Conservation (phyloP, 2,888 invertebrate genomes). For the Masnerella sp. region DNA sequence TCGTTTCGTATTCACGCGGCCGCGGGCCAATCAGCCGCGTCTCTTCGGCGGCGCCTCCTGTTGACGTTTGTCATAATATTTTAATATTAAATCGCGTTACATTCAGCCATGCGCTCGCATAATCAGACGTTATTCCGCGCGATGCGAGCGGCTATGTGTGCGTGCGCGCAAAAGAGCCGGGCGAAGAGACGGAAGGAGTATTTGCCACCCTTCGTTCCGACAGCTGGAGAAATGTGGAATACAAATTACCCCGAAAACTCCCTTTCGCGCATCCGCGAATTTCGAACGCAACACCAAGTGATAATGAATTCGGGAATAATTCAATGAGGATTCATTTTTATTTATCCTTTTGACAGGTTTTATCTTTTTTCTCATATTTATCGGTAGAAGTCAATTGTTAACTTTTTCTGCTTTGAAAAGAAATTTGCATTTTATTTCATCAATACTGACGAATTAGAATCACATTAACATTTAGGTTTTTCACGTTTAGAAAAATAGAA, state of each 20-base stretch:
- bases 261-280: conserved; percentile 53
- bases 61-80: conserved; percentile 78
- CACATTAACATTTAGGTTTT: no score
- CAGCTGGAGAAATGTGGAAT: conserved; percentile 73
- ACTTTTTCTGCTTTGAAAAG: no score
- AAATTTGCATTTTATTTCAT: no score
- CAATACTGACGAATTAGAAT: no score
- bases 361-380: neutral
- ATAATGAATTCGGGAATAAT: conserved; percentile 70
- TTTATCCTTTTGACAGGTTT: neutral
- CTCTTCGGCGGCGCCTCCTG: conserved; percentile 71
- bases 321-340: conserved; percentile 40
- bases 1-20: conserved; percentile 75
- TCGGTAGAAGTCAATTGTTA: no score
- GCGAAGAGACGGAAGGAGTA: conserved; percentile 60
- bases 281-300: conserved; percentile 52
- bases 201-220: conserved; percentile 65
- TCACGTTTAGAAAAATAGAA: no score
- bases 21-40: conserved; percentile 74
- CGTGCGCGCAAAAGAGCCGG: conserved; percentile 48
- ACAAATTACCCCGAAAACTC: conserved; percentile 70
- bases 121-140: conserved; percentile 73
- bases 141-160: conserved; percentile 37
- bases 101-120: conserved; percentile 77
- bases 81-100: conserved; percentile 78